A percentile compares a stretch with the other conserved stretches of the same genome.
Conservation (phyloP, 2,888 invertebrate genomes). For the Chymomyza fuscimana region DNA sequence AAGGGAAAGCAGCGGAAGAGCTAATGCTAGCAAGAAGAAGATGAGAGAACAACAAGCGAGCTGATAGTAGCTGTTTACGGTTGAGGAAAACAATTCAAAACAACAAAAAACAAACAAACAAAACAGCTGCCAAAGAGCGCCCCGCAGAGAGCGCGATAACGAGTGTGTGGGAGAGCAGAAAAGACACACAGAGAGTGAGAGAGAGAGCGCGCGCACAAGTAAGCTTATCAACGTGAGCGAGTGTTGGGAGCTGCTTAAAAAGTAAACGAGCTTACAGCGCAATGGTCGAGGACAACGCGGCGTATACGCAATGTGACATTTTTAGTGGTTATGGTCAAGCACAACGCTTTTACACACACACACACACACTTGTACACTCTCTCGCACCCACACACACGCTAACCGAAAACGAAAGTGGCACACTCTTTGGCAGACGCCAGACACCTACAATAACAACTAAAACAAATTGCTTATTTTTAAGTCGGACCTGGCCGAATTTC, state of each 20-base stretch:
- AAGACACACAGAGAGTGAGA: background rate
- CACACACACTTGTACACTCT: conserved; percentile 20
- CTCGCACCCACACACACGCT: conserved; percentile 10
- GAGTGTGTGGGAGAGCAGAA: background rate
- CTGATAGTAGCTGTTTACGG: conserved; percentile 17
- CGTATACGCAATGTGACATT: conserved; percentile 75
- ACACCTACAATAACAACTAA: conserved; percentile 45
- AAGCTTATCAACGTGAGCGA: conserved; percentile 9
- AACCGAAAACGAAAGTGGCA: conserved; percentile 51
- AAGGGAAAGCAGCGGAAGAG: background rate
- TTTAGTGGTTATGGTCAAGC: conserved; percentile 76
- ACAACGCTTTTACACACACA: conserved; percentile 64
- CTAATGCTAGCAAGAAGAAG: no score
- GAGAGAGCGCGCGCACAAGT: conserved; percentile 9
- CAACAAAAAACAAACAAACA: conserved; percentile 66
- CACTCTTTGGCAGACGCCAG: conserved; percentile 34
- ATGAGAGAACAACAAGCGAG: background rate
- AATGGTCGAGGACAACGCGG: conserved; percentile 62
- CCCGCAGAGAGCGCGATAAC: conserved; percentile 10
- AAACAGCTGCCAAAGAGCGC: conserved; percentile 46
- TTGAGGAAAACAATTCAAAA: conserved; percentile 59
- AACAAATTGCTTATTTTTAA: no score
- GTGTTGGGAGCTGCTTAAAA: conserved; percentile 32
- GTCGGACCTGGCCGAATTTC: no score
- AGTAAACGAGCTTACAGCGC: conserved; percentile 37